These are phyloP conservation scores for Propithecus perrieri DNA, from an alignment of 2,797 vertebrate species.

Conservation along the genomic window DNA sequence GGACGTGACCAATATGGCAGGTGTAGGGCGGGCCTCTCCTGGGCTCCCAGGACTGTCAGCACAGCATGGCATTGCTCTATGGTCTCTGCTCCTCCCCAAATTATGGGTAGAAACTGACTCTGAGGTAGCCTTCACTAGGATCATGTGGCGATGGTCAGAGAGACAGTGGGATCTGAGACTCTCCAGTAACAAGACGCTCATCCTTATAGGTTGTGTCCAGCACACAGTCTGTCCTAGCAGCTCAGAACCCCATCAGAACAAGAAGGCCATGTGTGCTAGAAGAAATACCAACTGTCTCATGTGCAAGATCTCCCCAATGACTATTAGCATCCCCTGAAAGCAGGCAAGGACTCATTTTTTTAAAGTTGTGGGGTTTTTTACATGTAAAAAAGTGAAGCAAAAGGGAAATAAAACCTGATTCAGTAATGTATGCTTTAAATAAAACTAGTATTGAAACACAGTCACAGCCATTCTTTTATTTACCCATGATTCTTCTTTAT, in stretches of 20 bases:
- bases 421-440: constrained; percentile 10
- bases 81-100: neutral
- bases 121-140: neutral
- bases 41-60: neutral
- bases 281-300: neutral
- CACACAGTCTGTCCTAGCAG: neutral
- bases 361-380: neutral
- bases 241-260: neutral
- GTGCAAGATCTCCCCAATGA: neutral
- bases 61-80: neutral
- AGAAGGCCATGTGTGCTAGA: neutral
- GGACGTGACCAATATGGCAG: fast-evolving
- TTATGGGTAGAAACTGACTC: neutral
- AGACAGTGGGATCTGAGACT: neutral
- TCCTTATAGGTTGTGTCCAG: neutral
- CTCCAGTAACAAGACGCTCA: neutral
- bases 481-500: constrained; percentile 81
- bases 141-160: neutral
- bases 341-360: neutral
- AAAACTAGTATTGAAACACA: neutral
- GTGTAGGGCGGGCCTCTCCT: fast-evolving
- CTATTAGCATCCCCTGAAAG: neutral
- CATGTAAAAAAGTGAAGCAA: neutral
- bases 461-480: constrained; percentile 53
- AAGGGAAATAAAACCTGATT: neutral